phyloP scores from a whole-genome alignment of 2,113 vertebrate genomes.

The Oreochromis spilurus region DNA sequence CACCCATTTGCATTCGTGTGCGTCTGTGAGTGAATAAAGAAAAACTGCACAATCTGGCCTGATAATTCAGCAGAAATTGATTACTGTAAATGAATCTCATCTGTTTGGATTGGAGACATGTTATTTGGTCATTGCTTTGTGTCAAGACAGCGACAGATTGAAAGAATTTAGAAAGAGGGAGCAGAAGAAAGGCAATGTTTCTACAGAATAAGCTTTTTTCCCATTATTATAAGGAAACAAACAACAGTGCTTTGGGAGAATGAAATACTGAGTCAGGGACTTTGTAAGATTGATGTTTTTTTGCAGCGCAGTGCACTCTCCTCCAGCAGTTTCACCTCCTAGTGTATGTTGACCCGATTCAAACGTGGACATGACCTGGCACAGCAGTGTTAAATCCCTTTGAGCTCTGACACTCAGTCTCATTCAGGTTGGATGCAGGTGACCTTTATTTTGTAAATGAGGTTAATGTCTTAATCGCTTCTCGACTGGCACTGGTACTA shows the following conservation, averaged over 20 bases:
- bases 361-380: background rate
- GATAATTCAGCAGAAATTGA: background rate
- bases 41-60: background rate
- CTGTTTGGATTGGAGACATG: background rate
- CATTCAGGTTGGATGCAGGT: background rate
- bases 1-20: background rate
- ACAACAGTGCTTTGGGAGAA: background rate
- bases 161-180: background rate
- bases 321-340: background rate
- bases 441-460: constrained; percentile 27
- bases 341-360: constrained; percentile 16
- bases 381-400: background rate
- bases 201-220: background rate
- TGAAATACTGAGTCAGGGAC: background rate
- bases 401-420: background rate
- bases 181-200: background rate
- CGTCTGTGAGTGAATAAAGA: background rate
- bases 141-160: background rate
- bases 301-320: background rate
- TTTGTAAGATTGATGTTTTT: background rate
- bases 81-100: background rate
- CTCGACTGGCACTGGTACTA: background rate
- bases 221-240: background rate
- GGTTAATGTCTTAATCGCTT: constrained; percentile 24
- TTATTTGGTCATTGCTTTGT: background rate